Evolutionary conservation across 2,113 vertebrate species (phyloP).

Genomic region (Sinocyclocheilus maitianheensis): DNA sequence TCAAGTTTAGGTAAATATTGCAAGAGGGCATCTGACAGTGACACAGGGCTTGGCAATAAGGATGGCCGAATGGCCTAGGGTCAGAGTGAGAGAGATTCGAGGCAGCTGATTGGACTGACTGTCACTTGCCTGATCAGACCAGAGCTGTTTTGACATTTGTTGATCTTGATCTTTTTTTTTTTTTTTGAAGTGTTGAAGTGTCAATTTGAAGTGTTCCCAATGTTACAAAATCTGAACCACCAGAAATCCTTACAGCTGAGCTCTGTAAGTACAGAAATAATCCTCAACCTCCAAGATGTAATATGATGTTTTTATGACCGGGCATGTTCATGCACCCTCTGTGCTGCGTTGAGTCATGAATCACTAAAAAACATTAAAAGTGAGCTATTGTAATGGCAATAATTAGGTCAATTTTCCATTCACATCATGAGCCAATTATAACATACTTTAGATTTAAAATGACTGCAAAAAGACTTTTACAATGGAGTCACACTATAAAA

Average conservation of each 20-base stretch:
- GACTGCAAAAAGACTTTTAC: background rate
- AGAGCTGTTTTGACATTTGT: too few species aligned
- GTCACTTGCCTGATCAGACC: too few species aligned
- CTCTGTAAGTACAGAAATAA: background rate
- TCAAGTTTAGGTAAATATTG: background rate
- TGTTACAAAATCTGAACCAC: background rate
- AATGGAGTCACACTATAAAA: background rate
- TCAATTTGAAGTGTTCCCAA: too few species aligned
- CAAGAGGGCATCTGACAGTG: background rate
- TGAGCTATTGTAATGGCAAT: background rate
- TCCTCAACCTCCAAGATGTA: background rate
- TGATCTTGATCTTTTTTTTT: too few species aligned
- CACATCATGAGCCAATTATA: background rate
- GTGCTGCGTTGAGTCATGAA: background rate
- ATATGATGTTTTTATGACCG: background rate
- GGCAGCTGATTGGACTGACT: too few species aligned
- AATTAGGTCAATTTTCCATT: background rate
- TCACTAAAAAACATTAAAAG: background rate
- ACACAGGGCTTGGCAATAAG: background rate
- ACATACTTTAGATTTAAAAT: background rate
- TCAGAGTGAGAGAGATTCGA: background rate
- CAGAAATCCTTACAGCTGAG: background rate
- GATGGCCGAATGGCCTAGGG: background rate
- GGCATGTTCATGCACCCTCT: background rate
- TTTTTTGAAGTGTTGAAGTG: too few species aligned